Percentiles rank a stretch among this genome's conserved stretches.
Evolutionary conservation across 2,797 vertebrate genomes (phyloP).

Genomic region (Champsocephalus esox): DNA sequence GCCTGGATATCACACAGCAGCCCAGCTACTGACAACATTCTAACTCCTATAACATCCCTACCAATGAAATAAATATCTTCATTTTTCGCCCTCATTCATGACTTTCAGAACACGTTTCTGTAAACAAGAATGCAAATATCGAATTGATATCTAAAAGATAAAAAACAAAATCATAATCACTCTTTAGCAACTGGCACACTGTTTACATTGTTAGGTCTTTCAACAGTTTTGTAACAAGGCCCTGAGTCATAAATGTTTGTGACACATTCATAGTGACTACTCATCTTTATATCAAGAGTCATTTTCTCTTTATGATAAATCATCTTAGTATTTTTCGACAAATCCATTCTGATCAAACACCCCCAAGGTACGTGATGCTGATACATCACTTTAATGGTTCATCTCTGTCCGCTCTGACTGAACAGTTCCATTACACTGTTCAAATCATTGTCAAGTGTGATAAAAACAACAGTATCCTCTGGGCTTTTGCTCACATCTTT

Average conservation of each 20-base stretch:
- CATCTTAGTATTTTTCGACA: slow-evolving; percentile 32
- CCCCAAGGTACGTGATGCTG: slow-evolving; percentile 36
- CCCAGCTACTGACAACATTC: slow-evolving; percentile 35
- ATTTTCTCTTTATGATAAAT: slow-evolving; percentile 51
- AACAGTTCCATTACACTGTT: slow-evolving; percentile 33
- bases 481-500: slow-evolving; percentile 21
- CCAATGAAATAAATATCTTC: slow-evolving; percentile 14
- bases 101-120: slow-evolving; percentile 1
- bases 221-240: slow-evolving; percentile 19
- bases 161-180: background rate
- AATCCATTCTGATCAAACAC: slow-evolving; percentile 50
- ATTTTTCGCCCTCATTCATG: slow-evolving; percentile 23
- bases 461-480: slow-evolving; percentile 31
- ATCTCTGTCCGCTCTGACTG: slow-evolving; percentile 38
- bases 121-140: background rate
- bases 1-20: slow-evolving; percentile 30
- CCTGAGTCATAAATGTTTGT: slow-evolving; percentile 36
- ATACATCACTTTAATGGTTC: slow-evolving; percentile 50
- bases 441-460: slow-evolving; percentile 26
- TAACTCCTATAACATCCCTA: slow-evolving; percentile 35
- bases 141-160: background rate
- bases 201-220: slow-evolving; percentile 1
- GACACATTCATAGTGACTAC: slow-evolving; percentile 48
- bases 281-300: slow-evolving; percentile 44
- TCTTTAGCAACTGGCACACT: background rate